Evolutionary conservation across 2,797 vertebrate species (phyloP).

Genomic region (Bovichtus variegatus): DNA sequence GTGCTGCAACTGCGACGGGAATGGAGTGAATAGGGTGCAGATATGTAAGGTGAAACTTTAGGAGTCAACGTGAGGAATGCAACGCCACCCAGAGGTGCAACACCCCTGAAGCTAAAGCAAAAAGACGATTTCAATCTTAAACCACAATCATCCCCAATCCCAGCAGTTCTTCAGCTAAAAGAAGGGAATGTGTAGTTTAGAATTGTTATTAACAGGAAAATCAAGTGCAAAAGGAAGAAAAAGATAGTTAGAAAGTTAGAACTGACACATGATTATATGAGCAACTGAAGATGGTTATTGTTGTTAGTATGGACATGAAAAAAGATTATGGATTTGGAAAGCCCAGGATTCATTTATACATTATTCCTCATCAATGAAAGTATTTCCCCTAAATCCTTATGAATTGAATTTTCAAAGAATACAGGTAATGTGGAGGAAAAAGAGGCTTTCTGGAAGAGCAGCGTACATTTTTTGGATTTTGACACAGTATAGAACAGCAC

Average conservation of each 20-base stretch:
- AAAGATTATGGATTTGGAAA: conserved; percentile 40
- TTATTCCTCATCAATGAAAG: conserved; percentile 6
- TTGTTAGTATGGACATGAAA: conserved; percentile 48
- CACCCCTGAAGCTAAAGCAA: conserved; percentile 53
- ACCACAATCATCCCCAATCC: conserved; percentile 51
- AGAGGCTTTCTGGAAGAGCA: conserved; percentile 41
- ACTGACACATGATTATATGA: conserved; percentile 21
- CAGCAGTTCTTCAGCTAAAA: conserved; percentile 66
- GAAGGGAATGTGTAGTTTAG: conserved; percentile 46
- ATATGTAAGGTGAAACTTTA: conserved; percentile 37
- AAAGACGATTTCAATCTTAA: conserved; percentile 25
- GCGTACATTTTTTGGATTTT: conserved; percentile 26
- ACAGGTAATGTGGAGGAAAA: conserved; percentile 12
- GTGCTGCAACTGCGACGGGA: conserved; percentile 78
- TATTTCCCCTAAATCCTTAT: conserved; percentile 1
- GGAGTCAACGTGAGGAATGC: conserved; percentile 15
- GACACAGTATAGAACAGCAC: conserved; percentile 33
- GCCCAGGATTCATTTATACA: conserved; percentile 21
- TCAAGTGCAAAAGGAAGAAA: conserved; percentile 33
- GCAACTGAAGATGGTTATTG: conserved; percentile 42
- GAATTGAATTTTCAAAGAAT: conserved; percentile 27
- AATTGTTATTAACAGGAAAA: conserved; percentile 35
- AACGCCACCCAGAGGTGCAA: conserved; percentile 28
- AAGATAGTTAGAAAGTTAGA: conserved; percentile 40
- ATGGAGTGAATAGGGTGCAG: conserved; percentile 43